A percentile compares a stretch with the other conserved stretches of the same genome.
phyloP scores from a whole-genome alignment of 2,797 vertebrate species.

The Synanceia verrucosa region DNA sequence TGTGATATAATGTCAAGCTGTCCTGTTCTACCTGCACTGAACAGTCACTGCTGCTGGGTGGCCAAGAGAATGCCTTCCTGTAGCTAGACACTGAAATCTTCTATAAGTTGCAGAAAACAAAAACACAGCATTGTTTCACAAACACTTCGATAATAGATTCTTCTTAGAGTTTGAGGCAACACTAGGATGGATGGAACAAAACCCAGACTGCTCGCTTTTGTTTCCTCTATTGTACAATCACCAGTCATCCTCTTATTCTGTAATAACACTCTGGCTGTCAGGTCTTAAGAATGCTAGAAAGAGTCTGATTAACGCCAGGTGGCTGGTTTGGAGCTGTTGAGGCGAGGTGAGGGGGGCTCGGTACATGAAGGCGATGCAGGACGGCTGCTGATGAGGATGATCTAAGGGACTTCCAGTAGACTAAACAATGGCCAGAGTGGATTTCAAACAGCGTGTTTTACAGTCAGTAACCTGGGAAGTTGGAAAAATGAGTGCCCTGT shows the following conservation, averaged over 20 bases:
- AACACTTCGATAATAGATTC: constrained; percentile 27
- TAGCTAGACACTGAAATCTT: not conserved
- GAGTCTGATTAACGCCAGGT: constrained; percentile 20
- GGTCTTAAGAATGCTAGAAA: constrained; percentile 42
- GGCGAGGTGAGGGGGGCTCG: not conserved
- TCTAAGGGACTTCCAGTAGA: constrained; percentile 78
- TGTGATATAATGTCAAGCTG: not conserved
- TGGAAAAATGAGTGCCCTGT: constrained; percentile 68
- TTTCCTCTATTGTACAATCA: constrained; percentile 42
- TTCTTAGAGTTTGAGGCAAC: constrained; percentile 25
- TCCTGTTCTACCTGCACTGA: not conserved
- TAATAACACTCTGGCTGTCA: constrained; percentile 25
- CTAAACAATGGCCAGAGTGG: constrained; percentile 81
- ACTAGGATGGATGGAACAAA: constrained; percentile 21
- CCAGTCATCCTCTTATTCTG: constrained; percentile 35
- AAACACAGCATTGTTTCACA: constrained; percentile 33
- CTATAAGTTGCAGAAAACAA: not conserved
- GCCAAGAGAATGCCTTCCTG: not conserved
- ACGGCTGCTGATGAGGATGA: constrained; percentile 72
- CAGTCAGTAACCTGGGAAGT: constrained; percentile 62
- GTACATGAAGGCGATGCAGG: constrained; percentile 58
- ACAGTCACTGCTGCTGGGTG: not conserved
- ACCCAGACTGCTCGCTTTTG: constrained; percentile 42
- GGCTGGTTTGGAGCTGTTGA: constrained; percentile 37
- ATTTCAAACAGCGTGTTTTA: constrained; percentile 76